A percentile compares a stretch with the other conserved stretches of the same genome.
These are phyloP conservation scores for Neelides sp. DNA, from an alignment of 1,140 invertebrate species.

Conservation along the genomic window DNA sequence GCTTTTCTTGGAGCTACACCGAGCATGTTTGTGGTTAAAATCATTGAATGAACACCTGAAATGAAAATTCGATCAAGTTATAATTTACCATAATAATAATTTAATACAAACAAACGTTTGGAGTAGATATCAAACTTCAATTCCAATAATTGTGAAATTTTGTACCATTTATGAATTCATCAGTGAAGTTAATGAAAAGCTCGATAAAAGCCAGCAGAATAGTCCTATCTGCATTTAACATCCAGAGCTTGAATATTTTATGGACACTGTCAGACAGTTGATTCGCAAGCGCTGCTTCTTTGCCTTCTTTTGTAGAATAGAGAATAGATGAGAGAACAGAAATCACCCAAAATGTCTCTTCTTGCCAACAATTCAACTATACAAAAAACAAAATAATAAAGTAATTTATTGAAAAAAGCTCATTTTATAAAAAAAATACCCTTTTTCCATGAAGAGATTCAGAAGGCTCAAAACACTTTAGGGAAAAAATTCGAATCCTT, in stretches of 20 bases:
- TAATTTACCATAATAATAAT: background rate
- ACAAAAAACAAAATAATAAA: background rate
- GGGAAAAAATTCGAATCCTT: constrained; percentile 13
- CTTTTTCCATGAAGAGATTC: constrained; percentile 9
- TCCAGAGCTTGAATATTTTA: constrained; percentile 27
- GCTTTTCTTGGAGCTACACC: constrained; percentile 23
- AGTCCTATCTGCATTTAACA: constrained; percentile 8
- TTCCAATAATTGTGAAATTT: constrained; percentile 1
- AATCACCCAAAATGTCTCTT: constrained; percentile 16
- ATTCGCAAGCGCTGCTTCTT: constrained; percentile 9
- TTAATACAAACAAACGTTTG: background rate
- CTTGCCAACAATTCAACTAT: constrained; percentile 11
- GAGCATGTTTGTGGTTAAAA: constrained; percentile 21
- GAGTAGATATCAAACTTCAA: too few species aligned
- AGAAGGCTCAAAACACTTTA: constrained; percentile 10
- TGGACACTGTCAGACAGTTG: constrained; percentile 19
- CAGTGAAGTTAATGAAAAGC: constrained; percentile 24
- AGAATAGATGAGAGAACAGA: constrained; percentile 11
- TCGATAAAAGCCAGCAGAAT: constrained; percentile 21
- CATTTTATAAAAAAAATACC: background rate
- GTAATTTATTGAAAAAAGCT: background rate
- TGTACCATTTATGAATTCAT: constrained; percentile 24
- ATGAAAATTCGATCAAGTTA: background rate
- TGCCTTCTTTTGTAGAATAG: constrained; percentile 9
- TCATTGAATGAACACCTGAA: constrained; percentile 22